A percentile compares a stretch with the other conserved stretches of the same genome.
Evolutionary conservation across 2,888 invertebrate species (phyloP).

Genomic region (Fragum sueziense): DNA sequence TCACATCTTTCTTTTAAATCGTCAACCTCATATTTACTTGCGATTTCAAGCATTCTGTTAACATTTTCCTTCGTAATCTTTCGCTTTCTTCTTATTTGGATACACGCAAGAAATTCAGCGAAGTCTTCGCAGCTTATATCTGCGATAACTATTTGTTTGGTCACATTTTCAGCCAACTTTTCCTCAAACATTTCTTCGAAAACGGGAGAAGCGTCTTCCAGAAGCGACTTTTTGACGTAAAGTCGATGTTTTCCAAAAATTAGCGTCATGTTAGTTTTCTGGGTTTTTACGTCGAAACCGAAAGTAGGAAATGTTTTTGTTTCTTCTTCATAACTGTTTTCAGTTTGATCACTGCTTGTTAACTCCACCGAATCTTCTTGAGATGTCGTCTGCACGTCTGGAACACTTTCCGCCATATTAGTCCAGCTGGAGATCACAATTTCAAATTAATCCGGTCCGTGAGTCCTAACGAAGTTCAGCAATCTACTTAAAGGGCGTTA

Average conservation of each 20-base stretch:
- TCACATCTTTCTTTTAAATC: neutral
- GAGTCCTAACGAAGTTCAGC: too few relatives aligned
- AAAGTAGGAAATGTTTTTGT: neutral
- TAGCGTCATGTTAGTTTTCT: neutral
- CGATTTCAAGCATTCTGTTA: conserved; percentile 1
- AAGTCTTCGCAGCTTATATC: neutral
- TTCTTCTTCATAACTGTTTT: neutral
- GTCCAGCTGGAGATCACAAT: too few relatives aligned
- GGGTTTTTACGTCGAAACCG: conserved; percentile 8
- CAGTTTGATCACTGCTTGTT: neutral
- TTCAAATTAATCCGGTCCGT: too few relatives aligned
- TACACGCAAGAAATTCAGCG: conserved; percentile 3
- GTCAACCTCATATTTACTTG: neutral
- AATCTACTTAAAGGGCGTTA: too few relatives aligned
- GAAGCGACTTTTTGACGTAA: neutral
- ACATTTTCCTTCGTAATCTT: neutral
- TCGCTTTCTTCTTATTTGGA: neutral
- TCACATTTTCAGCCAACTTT: neutral
- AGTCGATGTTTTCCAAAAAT: neutral
- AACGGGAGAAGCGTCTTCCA: conserved; percentile 6
- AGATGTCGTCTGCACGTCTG: too few relatives aligned
- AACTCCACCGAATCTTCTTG: neutral
- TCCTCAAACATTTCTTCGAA: neutral
- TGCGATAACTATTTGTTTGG: neutral
- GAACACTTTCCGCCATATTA: too few relatives aligned